Base-by-base conservation (phyloP, 2,888 invertebrate species). In the Temnothorax ravouxi region DNA sequence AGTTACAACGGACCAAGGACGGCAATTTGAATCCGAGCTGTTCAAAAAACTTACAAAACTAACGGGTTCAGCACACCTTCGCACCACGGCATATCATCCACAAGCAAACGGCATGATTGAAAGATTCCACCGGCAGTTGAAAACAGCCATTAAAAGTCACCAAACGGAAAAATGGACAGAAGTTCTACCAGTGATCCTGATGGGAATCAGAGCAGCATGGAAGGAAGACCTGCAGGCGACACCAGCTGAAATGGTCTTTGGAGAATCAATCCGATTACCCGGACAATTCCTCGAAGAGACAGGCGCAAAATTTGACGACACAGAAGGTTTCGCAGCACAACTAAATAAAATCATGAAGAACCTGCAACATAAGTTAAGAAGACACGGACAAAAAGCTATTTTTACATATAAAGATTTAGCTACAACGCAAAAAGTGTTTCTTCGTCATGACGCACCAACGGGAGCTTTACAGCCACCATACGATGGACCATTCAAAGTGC, bases 181-280 rank as follows among this genome's bases (percentile, higher is more conserved):
- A 1, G 0, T 29, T 8, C 11, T 67, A 0, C 50, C 29, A 0
- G 11, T 52, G 0, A 11, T 67, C 0, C 2, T 67, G 0, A 0
- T 67, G 2, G 67, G 50, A 0, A 25, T 29, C 0, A 9, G 47
- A 15, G 25, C 25, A 1, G 15, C 66, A 0, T 25, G 13, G 3
- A 62, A 62, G 2, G 62, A 62, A 1, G 11, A 41, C 8, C 2
- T 62, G 0, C 0, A 9, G 0, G 47, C 47, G 0, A 47, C 66
- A 0, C 0, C 47, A 2, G 44, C 66, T 0, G 66, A 66, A 6
- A 25, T 66, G 47, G 1, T 13, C 0, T 66, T 6, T 8, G 66
- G 66, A 0, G 66, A 66, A 8, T 2, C 44, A 1, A 62, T 62
- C 8, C 3, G 62, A 11, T 6, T 64, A 0, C 41, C 64, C 4